phyloP scores from a whole-genome alignment of 2,888 invertebrate species.

The Epistrophella euchroma region DNA sequence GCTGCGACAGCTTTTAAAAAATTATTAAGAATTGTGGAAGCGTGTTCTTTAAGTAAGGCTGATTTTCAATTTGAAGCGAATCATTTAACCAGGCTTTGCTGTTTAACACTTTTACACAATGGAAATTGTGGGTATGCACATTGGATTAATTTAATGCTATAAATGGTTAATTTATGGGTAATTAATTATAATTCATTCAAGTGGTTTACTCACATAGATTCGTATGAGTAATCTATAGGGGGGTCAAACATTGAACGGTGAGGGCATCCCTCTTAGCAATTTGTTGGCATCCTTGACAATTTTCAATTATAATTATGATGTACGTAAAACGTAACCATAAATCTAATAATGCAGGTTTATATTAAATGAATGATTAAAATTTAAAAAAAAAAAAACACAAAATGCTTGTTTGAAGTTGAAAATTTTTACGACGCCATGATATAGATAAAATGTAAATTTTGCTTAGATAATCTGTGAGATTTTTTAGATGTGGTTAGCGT shows the following conservation, averaged over 20 bases:
- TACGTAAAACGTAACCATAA: no score
- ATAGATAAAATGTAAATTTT: constrained; percentile 13
- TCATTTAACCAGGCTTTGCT: neutral
- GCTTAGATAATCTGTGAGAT: neutral
- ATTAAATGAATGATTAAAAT: neutral
- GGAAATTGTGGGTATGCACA: neutral
- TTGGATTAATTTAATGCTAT: constrained; percentile 45
- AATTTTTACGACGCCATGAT: neutral
- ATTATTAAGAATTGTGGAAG: no score
- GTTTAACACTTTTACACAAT: neutral
- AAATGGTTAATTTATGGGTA: constrained; percentile 68
- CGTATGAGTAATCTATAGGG: constrained; percentile 49
- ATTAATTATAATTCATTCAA: constrained; percentile 66
- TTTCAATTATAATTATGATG: constrained; percentile 43
- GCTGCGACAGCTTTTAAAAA: no score
- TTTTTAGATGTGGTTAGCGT: neutral
- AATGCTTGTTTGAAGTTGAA: neutral
- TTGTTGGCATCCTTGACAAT: constrained; percentile 54
- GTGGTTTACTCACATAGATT: constrained; percentile 40
- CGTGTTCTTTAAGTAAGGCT: no score
- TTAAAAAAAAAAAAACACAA: neutral
- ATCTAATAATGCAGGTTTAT: neutral
- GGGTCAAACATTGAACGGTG: constrained; percentile 42
- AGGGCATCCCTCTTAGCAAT: constrained; percentile 50
- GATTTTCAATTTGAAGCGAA: neutral